Evolutionary conservation across 2,113 vertebrate species (phyloP).

Genomic region (Caloenas nicobarica): DNA sequence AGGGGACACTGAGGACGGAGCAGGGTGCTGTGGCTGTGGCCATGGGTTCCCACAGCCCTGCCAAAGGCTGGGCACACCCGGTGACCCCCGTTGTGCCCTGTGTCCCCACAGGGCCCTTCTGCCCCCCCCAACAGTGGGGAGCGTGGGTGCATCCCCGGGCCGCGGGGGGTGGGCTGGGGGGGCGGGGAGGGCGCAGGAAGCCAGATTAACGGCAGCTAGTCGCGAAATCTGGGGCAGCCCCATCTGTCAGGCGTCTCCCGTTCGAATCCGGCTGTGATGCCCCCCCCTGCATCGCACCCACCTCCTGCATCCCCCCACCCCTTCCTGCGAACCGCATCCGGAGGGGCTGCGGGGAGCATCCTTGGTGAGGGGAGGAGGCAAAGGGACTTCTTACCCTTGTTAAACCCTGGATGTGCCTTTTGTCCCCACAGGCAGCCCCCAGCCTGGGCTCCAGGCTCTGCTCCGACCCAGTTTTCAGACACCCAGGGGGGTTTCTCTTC

Average conservation of each 20-base stretch:
- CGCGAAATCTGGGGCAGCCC: conserved; percentile 52
- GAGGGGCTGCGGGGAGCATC: background rate
- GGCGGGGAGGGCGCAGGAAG: conserved; percentile 5
- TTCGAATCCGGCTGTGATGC: background rate
- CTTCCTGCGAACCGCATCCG: background rate
- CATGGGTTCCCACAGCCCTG: background rate
- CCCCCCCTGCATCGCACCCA: background rate
- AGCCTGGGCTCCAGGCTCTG: accelerated
- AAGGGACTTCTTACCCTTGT: background rate
- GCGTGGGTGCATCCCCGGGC: background rate
- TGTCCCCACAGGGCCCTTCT: background rate
- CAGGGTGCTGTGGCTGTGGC: background rate
- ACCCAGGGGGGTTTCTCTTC: background rate
- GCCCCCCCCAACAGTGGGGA: accelerated
- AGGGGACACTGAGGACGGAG: accelerated
- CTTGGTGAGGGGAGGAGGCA: background rate
- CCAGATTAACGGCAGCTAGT: conserved; percentile 30
- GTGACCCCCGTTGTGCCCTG: accelerated
- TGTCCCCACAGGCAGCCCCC: background rate
- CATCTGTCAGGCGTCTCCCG: conserved; percentile 42
- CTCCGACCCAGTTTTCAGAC: background rate
- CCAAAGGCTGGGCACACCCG: background rate
- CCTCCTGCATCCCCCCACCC: background rate
- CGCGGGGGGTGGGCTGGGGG: background rate
- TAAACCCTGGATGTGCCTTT: background rate